A percentile compares a stretch with the other conserved stretches of the same genome.
Conservation (phyloP, 2,113 vertebrate species). For the Zingel zingel region DNA sequence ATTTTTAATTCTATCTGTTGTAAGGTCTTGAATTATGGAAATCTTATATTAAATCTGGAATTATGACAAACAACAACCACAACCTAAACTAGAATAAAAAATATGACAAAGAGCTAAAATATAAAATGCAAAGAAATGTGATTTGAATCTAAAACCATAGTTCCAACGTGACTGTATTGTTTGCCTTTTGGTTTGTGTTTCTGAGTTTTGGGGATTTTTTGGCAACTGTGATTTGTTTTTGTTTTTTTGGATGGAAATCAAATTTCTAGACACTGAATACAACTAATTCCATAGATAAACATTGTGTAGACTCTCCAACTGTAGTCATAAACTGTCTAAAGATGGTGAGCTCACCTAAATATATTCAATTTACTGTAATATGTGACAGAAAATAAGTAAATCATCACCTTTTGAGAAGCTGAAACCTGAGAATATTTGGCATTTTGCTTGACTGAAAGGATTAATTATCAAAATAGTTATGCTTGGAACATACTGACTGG, state of each 20-base stretch:
- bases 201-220: neutral
- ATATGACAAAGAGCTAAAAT: too few relatives aligned
- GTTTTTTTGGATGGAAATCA: neutral
- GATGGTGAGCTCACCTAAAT: neutral
- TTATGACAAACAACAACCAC: neutral
- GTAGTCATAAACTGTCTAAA: neutral
- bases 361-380: neutral
- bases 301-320: neutral
- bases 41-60: neutral
- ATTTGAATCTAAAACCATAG: neutral
- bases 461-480: neutral
- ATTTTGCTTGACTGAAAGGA: neutral
- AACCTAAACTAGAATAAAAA: neutral
- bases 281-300: neutral
- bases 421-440: neutral
- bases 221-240: neutral
- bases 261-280: neutral
- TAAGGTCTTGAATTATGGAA: too few relatives aligned
- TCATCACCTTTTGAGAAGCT: neutral
- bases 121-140: neutral
- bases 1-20: neutral
- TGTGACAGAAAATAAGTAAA: neutral
- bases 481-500: neutral
- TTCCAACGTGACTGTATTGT: neutral
- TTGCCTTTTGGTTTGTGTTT: neutral